Percentiles rank a stretch among this genome's conserved stretches.
Conservation (phyloP, 2,888 invertebrate species). For the Azorinus chamasolen region DNA sequence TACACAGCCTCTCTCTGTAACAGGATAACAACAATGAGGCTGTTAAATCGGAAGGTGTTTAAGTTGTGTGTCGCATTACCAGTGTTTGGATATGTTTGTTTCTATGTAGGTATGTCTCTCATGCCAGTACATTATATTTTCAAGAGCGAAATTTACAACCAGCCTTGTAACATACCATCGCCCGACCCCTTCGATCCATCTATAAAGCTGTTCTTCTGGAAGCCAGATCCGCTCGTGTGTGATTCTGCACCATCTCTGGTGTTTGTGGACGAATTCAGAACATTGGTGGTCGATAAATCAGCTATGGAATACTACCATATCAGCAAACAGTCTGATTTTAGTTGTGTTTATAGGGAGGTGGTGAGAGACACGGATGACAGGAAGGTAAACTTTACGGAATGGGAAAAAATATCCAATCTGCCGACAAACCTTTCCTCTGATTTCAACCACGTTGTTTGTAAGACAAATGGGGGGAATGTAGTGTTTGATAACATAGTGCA, state of each 20-base stretch:
- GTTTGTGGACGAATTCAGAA: slow-evolving; percentile 10
- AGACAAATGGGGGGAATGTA: background rate
- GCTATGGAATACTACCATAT: background rate
- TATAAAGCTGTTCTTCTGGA: slow-evolving; percentile 25
- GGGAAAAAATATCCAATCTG: background rate
- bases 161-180: slow-evolving; percentile 24
- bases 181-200: slow-evolving; percentile 40
- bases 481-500: slow-evolving; percentile 6
- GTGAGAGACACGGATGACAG: slow-evolving; percentile 4
- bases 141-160: background rate
- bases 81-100: too few relatives aligned
- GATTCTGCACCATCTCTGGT: slow-evolving; percentile 15
- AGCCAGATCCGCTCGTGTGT: slow-evolving; percentile 30
- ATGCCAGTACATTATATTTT: slow-evolving; percentile 15
- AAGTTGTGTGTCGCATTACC: too few relatives aligned
- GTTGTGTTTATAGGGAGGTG: background rate
- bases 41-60: too few relatives aligned
- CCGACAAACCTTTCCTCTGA: slow-evolving; percentile 38
- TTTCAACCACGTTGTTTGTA: slow-evolving; percentile 29
- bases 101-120: too few relatives aligned
- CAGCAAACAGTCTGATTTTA: background rate
- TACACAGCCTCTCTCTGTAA: too few relatives aligned
- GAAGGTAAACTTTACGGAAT: slow-evolving; percentile 18
- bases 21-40: too few relatives aligned
- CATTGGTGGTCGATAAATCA: background rate